Conservation (phyloP, 2,888 invertebrate genomes). For the Nasonovia ribisnigri region DNA sequence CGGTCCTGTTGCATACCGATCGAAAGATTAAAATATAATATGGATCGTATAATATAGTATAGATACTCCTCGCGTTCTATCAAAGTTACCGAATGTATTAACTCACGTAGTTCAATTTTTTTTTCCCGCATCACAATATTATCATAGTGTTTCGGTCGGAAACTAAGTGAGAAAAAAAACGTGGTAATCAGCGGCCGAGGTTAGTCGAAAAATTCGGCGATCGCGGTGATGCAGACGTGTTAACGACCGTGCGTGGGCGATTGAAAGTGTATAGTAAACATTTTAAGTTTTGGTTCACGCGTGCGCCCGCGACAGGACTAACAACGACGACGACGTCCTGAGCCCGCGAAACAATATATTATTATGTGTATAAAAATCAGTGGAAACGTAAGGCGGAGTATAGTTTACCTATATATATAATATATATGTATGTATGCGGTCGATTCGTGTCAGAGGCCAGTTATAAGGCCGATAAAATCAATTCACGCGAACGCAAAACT, state of each 20-base stretch:
- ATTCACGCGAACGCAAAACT: constrained; percentile 57
- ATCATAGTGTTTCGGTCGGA: not conserved
- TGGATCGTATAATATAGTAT: not conserved
- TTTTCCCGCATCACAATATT: not conserved
- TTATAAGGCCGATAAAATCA: constrained; percentile 61
- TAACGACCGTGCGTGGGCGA: constrained; percentile 30
- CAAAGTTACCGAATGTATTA: not conserved
- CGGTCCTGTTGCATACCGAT: not conserved
- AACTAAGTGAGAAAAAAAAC: not conserved
- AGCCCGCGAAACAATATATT: not conserved
- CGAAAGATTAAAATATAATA: not conserved
- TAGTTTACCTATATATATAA: not conserved
- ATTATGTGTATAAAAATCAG: not conserved
- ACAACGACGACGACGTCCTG: too few species aligned
- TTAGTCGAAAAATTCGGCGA: not conserved
- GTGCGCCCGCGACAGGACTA: not conserved
- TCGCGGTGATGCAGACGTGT: not conserved
- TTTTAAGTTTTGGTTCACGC: constrained; percentile 28
- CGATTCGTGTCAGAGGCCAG: constrained; percentile 58
- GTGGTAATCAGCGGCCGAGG: not conserved
- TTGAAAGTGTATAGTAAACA: constrained; percentile 16
- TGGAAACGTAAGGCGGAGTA: constrained; percentile 16
- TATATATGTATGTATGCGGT: not conserved
- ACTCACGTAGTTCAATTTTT: not conserved
- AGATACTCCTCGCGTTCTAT: not conserved